Base-by-base conservation (phyloP, 2,797 vertebrate genomes). In the Tokudaia muenninki region DNA sequence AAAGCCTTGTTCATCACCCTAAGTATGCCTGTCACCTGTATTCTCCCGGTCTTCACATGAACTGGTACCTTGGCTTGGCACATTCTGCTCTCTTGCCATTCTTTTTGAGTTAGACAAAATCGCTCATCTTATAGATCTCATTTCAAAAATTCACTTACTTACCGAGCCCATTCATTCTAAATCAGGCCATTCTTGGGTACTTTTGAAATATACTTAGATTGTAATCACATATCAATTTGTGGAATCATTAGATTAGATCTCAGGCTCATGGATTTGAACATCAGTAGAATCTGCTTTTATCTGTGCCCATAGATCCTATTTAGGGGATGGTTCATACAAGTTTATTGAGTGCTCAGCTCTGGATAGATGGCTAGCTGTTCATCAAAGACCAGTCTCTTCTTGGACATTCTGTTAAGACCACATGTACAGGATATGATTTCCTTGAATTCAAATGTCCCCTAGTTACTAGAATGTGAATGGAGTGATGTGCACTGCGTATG, bases 91-190 rank as follows among this genome's bases (percentile, higher is more conserved):
- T 86, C n/a, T 83, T 29, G 77, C 17, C 55, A 44, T 13, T 61
- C 29, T 31, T 93, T 37, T 29, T 37, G 37, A 55, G 17, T 78
- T 90, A 44, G 74, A 34, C 37, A 63, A 31, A 7, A 87, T 72
- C 12, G 26, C 3, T 94, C 47, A 50, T 75, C 50, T 86, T 72
- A 37, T 34, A 88, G 50, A 63, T 6, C 29, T 90, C 34, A 83
- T 55, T 41, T 92, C 52, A 92, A 80, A 80, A 74, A 34, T 65
- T 74, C 22, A 47, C n/a, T 95, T 92, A 94, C 31, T 87, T 92
- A 67, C 19, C 16, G 84, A 78, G 78, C 41, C 83, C 34, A 79
- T 57, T 72, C 29, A 82, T n/a, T 63, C 29, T 55, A n/a, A 75
- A 78, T 50, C 65, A 89, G 41, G 1, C 59, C 41, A 22, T 91